Conservation (phyloP, 2,797 vertebrate species). For the Leptatherina wallacei region DNA sequence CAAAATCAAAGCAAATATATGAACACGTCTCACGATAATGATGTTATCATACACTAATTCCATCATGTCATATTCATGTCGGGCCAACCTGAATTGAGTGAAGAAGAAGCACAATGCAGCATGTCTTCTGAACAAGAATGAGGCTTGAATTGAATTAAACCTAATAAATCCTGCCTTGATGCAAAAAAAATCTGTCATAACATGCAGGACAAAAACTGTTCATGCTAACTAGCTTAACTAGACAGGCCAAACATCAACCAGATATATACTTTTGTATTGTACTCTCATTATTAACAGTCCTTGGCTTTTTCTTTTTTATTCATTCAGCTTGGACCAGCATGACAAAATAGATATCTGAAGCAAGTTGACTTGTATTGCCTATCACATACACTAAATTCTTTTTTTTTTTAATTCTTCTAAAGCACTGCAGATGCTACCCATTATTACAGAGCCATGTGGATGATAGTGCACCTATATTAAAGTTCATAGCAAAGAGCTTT, state of each 20-base stretch:
- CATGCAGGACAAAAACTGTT: background rate
- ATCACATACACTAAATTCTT: background rate
- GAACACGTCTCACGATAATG: background rate
- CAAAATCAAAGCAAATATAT: background rate
- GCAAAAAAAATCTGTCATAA: background rate
- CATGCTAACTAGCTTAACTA: background rate
- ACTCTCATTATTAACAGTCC: background rate
- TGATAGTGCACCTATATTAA: slow-evolving; percentile 15
- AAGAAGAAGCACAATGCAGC: background rate
- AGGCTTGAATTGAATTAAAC: background rate
- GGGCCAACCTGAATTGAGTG: background rate
- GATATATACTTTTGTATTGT: background rate
- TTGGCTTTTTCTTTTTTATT: background rate
- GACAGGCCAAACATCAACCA: background rate
- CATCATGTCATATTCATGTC: background rate
- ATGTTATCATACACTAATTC: background rate
- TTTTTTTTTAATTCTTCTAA: background rate
- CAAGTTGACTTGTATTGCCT: background rate
- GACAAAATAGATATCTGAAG: slow-evolving; percentile 13
- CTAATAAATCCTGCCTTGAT: background rate
- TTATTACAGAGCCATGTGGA: slow-evolving; percentile 1
- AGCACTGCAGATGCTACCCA: background rate
- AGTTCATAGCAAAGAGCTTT: slow-evolving; percentile 20
- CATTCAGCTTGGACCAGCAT: background rate
- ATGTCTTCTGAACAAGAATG: background rate